Evolutionary conservation across 2,797 vertebrate species (phyloP).

Genomic region (Sebastes nivosus): DNA sequence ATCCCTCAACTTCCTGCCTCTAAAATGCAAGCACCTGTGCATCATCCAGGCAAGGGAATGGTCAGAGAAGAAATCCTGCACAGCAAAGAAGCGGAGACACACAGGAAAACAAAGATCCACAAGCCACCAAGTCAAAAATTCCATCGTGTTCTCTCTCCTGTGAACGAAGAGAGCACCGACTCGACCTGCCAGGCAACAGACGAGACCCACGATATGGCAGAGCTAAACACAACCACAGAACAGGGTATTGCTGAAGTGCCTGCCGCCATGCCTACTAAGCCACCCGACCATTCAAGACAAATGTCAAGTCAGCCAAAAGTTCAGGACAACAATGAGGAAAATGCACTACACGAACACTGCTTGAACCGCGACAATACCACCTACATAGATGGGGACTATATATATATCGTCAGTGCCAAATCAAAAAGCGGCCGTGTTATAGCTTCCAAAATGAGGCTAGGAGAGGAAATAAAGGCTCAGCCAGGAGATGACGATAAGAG

Average conservation of each 20-base stretch:
- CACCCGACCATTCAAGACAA: background rate
- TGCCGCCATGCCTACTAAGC: background rate
- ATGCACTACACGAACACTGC: slow-evolving; percentile 11
- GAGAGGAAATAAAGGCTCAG: background rate
- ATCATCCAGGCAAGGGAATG: background rate
- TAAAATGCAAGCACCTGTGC: background rate
- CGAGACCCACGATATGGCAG: background rate
- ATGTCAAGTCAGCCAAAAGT: background rate
- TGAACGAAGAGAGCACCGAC: background rate
- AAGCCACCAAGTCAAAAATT: background rate
- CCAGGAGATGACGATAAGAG: background rate
- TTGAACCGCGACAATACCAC: background rate
- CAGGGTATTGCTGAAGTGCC: background rate
- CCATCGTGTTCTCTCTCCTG: background rate
- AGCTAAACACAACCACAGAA: background rate
- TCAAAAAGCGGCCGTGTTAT: background rate
- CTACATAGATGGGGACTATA: background rate
- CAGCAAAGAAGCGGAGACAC: background rate
- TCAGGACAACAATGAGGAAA: background rate
- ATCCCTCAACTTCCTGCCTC: background rate
- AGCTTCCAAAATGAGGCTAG: background rate
- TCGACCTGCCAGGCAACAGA: background rate
- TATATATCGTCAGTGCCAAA: background rate
- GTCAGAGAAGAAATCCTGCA: background rate
- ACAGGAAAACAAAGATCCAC: background rate